Evolutionary conservation across 2,113 vertebrate genomes (phyloP), one percentile per base, ranked within the genome.

Genomic region (Lophius piscatorius): DNA sequence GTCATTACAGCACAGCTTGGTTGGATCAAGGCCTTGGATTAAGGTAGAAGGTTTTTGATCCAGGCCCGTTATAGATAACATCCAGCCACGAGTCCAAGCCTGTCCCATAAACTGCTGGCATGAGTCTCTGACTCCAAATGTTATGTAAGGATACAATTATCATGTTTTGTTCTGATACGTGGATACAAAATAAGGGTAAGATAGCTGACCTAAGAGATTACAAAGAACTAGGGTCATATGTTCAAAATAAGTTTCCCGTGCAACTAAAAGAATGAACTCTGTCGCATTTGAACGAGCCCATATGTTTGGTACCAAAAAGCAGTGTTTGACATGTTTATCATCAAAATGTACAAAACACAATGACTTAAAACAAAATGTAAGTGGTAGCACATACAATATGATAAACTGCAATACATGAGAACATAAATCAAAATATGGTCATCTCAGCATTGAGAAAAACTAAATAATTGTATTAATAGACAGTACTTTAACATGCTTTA

Each of bases 151-250:
- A 79, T 67, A 54, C 31, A 48, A 76, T 80, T 62, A 80, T 58
- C 56, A 78, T 78, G 73, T 68, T 70, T 80, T 63, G 36, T 69
- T 57, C 34, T 51, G 66, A 64, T 14, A 70, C 39, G 41, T 55
- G 68, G 70, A 66, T 81, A 52, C 71, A 77, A 70, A 54, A 48
- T 39, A 62, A 36, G 62, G 63, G 57, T 76, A 65, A 79, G 81
- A 35, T 67, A 48, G 17, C 46, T 22, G 39, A 40, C 33, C 36
- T 54, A 20, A 70, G 75, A 63, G 33, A 70, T 70, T 47, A 55
- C 42, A 46, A 68, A 84, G 57, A 39, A 54, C 34, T 42, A 38
- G 34, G 42, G 36, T 49, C 51, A 28, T 60, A 57, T 73, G 50
- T 48, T 77, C 33, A 8, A 54, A 39, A 34, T 45, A 58, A 64